These are phyloP conservation scores for Sycobia sp. DNA, from an alignment of 1,140 invertebrate genomes.

Conservation along the genomic window DNA sequence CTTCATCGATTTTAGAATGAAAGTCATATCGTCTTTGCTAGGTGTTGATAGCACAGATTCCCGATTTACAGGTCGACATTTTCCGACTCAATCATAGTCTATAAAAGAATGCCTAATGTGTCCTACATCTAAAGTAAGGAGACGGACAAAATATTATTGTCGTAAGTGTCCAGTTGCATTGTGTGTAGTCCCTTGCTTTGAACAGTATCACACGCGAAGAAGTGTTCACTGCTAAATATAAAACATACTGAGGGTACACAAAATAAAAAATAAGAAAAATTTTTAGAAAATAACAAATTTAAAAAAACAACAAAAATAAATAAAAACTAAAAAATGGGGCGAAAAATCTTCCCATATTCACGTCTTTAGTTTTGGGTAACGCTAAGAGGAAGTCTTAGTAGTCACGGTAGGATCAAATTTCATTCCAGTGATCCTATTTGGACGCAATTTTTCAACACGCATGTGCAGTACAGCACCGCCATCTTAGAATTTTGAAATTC, in stretches of 20 bases:
- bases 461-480: too few relatives aligned
- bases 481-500: background rate
- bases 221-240: background rate
- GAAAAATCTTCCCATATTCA: background rate
- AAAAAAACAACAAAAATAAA: background rate
- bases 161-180: constrained; percentile 6
- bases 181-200: constrained; percentile 9
- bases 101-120: constrained; percentile 3
- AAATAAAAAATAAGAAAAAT: background rate
- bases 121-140: background rate
- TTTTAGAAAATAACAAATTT: background rate
- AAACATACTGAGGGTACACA: too few relatives aligned
- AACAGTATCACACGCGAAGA: constrained; percentile 20
- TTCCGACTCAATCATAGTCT: background rate
- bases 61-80: constrained; percentile 15
- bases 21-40: constrained; percentile 7
- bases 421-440: too few relatives aligned
- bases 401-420: constrained; percentile 3
- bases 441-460: too few relatives aligned
- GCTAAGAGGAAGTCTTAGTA: background rate
- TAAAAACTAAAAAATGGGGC: too few relatives aligned
- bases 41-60: background rate
- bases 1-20: constrained; percentile 22
- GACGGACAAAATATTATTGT: constrained; percentile 4
- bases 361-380: background rate